These are phyloP conservation scores for Thinocorus orbignyianus DNA, from an alignment of 2,113 vertebrate genomes.

Conservation along the genomic window DNA sequence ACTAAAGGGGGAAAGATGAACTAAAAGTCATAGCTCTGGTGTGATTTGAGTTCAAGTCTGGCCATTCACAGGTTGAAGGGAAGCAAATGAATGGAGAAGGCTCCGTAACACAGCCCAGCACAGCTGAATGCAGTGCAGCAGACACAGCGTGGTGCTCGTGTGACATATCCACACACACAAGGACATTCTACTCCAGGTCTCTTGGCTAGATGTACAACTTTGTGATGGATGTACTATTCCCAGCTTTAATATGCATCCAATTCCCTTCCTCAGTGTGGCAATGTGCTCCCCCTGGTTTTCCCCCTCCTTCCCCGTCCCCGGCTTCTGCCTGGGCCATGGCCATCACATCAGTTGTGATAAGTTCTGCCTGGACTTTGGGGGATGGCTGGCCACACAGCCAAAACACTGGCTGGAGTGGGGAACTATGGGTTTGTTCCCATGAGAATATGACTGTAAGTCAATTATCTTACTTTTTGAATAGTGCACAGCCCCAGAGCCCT, in stretches of 20 bases:
- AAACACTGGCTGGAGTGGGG: no score
- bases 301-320: no score
- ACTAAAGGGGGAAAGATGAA: fast-evolving
- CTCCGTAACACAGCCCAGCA: background rate
- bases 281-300: no score
- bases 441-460: no score
- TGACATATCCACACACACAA: background rate
- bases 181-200: background rate
- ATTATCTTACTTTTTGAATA: no score
- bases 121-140: background rate
- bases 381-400: no score
- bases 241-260: background rate
- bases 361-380: no score
- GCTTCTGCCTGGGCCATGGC: no score
- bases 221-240: background rate
- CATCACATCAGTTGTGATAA: no score
- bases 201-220: background rate
- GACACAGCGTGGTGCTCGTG: background rate
- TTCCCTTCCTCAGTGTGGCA: no score
- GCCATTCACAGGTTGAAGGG: background rate
- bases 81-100: background rate
- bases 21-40: background rate
- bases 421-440: no score
- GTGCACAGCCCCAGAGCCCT: no score
- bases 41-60: background rate